A percentile compares a stretch with the other conserved stretches of the same genome.
Conservation (phyloP, 23 tunicate species). For the Diplosoma virens region DNA sequence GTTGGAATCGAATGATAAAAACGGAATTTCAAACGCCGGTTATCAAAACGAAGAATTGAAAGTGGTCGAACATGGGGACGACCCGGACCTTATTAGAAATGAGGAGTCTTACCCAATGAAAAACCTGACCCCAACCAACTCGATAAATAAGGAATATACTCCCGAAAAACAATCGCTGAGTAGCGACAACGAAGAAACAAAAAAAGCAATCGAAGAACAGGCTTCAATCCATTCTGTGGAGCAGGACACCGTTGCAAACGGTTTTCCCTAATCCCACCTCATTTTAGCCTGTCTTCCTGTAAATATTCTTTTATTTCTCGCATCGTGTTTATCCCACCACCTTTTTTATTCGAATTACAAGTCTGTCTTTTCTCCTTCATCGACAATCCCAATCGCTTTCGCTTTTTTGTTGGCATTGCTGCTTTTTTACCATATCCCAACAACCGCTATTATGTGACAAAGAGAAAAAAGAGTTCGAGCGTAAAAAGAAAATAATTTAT, state of each 20-base stretch:
- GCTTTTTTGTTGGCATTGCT: no score
- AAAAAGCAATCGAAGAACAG: background rate
- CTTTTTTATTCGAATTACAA: no score
- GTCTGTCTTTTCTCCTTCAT: no score
- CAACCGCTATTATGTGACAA: no score
- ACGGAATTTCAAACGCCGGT: background rate
- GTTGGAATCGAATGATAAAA: background rate
- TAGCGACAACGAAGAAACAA: conserved; percentile 7
- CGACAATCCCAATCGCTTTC: no score
- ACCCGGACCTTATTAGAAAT: background rate
- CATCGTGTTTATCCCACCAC: no score
- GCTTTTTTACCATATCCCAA: no score
- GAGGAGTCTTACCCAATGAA: background rate
- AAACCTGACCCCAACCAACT: background rate
- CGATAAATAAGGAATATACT: background rate
- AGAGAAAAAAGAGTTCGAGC: no score
- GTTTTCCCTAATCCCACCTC: background rate
- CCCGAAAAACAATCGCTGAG: background rate
- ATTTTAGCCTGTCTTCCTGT: no score
- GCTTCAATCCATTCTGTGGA: conserved; percentile 5
- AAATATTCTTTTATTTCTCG: no score
- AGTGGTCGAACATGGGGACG: background rate
- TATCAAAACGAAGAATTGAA: background rate
- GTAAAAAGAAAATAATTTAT: no score
- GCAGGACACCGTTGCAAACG: background rate